Percentiles rank a stretch among this genome's conserved stretches.
These are phyloP conservation scores for Artemisiospiza belli DNA, from an alignment of 2,113 vertebrate genomes.

Conservation along the genomic window DNA sequence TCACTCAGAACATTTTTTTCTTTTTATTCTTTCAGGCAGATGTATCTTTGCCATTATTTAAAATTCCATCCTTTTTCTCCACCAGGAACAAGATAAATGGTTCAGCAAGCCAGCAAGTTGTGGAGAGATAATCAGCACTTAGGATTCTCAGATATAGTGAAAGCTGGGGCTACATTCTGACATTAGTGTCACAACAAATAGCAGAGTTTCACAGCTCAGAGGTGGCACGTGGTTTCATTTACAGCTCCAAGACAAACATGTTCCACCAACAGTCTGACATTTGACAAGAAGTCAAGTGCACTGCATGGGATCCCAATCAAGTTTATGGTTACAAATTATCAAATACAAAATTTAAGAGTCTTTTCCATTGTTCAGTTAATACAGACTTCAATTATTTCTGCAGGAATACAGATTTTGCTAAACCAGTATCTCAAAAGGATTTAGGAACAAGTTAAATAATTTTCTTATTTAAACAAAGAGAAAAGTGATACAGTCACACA, in stretches of 20 bases:
- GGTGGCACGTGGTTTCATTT: neutral
- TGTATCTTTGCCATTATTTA: neutral
- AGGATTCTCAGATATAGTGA: neutral
- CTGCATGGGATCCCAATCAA: accelerated
- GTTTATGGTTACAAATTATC: neutral
- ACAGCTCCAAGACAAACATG: neutral
- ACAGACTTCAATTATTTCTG: neutral
- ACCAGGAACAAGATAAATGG: neutral
- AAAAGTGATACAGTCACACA: neutral
- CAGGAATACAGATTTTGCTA: neutral
- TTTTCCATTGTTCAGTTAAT: neutral
- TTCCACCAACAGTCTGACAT: neutral
- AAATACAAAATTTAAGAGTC: neutral
- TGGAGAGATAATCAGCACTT: neutral
- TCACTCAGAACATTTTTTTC: neutral
- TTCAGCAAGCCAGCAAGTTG: neutral
- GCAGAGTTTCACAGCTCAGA: neutral
- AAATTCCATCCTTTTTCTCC: neutral
- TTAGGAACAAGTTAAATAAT: neutral
- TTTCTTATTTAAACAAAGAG: neutral
- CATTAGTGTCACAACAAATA: neutral
- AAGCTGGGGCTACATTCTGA: neutral
- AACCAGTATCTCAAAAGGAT: neutral
- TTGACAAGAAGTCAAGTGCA: neutral
- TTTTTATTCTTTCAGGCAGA: neutral